Evolutionary conservation across 2,797 vertebrate genomes (phyloP).

Genomic region (Ibycter americanus): DNA sequence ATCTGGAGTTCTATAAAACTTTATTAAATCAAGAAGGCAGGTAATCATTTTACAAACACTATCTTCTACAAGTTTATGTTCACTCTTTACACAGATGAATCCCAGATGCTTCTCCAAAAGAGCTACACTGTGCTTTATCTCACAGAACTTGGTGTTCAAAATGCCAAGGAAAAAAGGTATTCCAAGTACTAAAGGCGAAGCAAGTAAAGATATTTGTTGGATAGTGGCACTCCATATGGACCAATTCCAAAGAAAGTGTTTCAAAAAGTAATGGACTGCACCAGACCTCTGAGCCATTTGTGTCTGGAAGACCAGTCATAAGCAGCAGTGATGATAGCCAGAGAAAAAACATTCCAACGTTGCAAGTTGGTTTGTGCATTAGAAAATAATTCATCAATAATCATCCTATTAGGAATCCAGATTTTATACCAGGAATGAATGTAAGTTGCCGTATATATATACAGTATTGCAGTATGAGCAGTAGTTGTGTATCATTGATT

Average conservation of each 20-base stretch:
- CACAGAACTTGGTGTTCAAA: constrained; percentile 36
- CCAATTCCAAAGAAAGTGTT: background rate
- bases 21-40: background rate
- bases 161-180: constrained; percentile 15
- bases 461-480: background rate
- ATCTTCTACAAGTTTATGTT: constrained; percentile 13
- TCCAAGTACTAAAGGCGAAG: background rate
- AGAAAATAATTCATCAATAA: background rate
- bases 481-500: background rate
- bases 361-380: background rate
- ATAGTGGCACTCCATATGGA: background rate
- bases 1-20: background rate
- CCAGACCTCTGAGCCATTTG: background rate
- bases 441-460: background rate
- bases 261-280: background rate
- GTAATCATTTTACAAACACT: constrained; percentile 39
- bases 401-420: background rate
- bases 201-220: background rate
- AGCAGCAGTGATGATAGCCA: background rate
- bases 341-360: background rate
- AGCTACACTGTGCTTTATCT: constrained; percentile 22
- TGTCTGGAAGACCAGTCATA: background rate
- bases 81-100: constrained; percentile 20
- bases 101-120: constrained; percentile 48
- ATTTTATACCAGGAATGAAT: background rate